Percentiles rank a stretch among this genome's conserved stretches.
Conservation (phyloP, 2,888 invertebrate genomes). For the Phalera bucephala region DNA sequence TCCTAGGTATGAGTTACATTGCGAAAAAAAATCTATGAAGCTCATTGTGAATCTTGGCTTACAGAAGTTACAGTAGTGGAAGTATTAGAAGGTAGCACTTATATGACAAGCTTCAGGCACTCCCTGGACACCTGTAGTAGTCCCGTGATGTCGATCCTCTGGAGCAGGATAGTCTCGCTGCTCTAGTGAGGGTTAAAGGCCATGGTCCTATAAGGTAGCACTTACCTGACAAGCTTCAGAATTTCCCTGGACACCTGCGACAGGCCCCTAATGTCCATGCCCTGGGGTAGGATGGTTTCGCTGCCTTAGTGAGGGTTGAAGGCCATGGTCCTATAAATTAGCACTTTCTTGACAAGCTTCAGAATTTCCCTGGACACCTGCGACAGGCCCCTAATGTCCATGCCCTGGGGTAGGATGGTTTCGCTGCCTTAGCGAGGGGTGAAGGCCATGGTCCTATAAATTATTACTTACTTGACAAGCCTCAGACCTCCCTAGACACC, state of each 20-base stretch:
- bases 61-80: too few species aligned
- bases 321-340: slow-evolving; percentile 90
- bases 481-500: slow-evolving; percentile 91
- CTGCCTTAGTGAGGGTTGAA: slow-evolving; percentile 98
- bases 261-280: slow-evolving; percentile 91
- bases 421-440: slow-evolving; percentile 98
- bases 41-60: too few species aligned
- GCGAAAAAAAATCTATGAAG: too few species aligned
- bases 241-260: slow-evolving; percentile 93
- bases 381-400: slow-evolving; percentile 92
- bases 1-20: too few species aligned
- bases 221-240: slow-evolving; percentile 94
- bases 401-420: slow-evolving; percentile 89
- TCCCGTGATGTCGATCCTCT: too few species aligned
- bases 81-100: too few species aligned
- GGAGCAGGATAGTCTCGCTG: too few species aligned
- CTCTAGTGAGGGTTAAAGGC: too few species aligned
- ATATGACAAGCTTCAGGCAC: too few species aligned
- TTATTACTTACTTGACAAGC: slow-evolving; percentile 95
- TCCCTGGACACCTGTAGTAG: too few species aligned
- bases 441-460: slow-evolving; percentile 91
- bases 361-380: slow-evolving; percentile 93
- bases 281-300: slow-evolving; percentile 91
- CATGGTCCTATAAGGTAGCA: too few species aligned
- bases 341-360: slow-evolving; percentile 92